Base-by-base conservation (phyloP, 2,113 vertebrate genomes). In the Tragelaphus imberbis region DNA sequence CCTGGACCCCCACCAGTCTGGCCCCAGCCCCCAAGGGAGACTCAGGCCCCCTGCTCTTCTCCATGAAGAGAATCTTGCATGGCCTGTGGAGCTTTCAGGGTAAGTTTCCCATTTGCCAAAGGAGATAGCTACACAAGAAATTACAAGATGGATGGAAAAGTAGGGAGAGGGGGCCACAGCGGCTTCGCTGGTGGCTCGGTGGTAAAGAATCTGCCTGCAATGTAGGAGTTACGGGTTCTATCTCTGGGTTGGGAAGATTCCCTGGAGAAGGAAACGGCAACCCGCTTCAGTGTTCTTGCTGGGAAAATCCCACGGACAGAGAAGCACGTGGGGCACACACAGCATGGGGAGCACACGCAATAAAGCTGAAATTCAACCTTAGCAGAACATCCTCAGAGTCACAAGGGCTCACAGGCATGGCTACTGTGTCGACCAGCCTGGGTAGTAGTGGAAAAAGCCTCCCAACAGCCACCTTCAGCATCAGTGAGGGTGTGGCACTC, bases 361-460 rank as follows among this genome's bases (percentile, higher is more conserved):
- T 12, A n/a, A 23, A 47, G 71, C 28, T 21, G 33, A 51, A 58
- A 33, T 7, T 17, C 23, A 14, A 3, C 0, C 6, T 16, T 1
- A 2, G 16, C 36, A 21, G 6, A 40, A 36, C 2, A 0, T 19
- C 58, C 61, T 44, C 36, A 3, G 36, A 1, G 27, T 33, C 75
- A 25, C 14, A 1, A 28, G 44, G 9, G 53, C 40, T 23, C 1
- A 1, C 36, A 27, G 3, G 49, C 21, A 3, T 1, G 11, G 36
- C 33, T 28, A 21, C 16, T 5, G 17, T 30, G 7, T 0, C 1
- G 7, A 27, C 51, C 6, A 23, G 55, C 5, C 63, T 51, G 1
- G 36, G 16, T 15, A 84, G 12, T n/a, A 56, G 13, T 23, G 81
- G 33, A 56, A 36, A 55, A 55, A 15, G 2, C 17, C 68, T 51